Evolutionary conservation across 2,113 vertebrate genomes (phyloP).

Genomic region (Hiodon alosoides): DNA sequence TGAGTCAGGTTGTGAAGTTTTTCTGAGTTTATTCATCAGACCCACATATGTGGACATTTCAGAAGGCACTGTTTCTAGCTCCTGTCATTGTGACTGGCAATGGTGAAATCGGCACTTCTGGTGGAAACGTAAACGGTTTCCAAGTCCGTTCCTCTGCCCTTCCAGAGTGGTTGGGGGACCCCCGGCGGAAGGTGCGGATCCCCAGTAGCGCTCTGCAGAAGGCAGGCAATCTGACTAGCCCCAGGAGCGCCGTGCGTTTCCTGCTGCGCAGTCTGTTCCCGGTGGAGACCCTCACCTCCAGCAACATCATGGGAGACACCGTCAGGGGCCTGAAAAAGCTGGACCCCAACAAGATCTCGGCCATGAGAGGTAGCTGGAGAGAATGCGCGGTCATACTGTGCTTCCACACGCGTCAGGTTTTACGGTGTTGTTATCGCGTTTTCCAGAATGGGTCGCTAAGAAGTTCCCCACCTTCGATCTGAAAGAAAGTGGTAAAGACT

Average conservation of each 20-base stretch:
- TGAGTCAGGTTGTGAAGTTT: too few relatives aligned
- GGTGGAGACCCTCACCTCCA: slow-evolving; percentile 49
- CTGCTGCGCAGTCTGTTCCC: slow-evolving; percentile 62
- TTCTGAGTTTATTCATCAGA: too few relatives aligned
- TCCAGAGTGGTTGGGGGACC: slow-evolving; percentile 65
- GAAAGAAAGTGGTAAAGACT: slow-evolving; percentile 63
- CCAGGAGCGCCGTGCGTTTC: slow-evolving; percentile 57
- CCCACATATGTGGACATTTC: too few relatives aligned
- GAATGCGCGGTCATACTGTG: slow-evolving; percentile 10
- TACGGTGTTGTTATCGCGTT: not conserved
- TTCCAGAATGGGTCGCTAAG: slow-evolving; percentile 61
- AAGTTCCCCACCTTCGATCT: slow-evolving; percentile 63
- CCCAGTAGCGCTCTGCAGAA: slow-evolving; percentile 50
- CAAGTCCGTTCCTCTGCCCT: not conserved
- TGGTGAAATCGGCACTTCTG: too few relatives aligned
- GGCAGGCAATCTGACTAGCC: slow-evolving; percentile 54
- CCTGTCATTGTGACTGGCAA: too few relatives aligned
- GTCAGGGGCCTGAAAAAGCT: slow-evolving; percentile 43
- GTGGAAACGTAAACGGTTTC: not conserved
- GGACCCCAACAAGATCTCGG: slow-evolving; percentile 66
- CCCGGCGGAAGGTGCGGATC: slow-evolving; percentile 57
- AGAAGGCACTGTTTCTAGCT: too few relatives aligned
- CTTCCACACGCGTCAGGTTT: not conserved
- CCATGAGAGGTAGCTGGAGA: slow-evolving; percentile 62
- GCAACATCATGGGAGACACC: slow-evolving; percentile 38